Evolutionary conservation across 2,797 vertebrate species (phyloP).

Genomic region (Paramormyrops hopkinsi): DNA sequence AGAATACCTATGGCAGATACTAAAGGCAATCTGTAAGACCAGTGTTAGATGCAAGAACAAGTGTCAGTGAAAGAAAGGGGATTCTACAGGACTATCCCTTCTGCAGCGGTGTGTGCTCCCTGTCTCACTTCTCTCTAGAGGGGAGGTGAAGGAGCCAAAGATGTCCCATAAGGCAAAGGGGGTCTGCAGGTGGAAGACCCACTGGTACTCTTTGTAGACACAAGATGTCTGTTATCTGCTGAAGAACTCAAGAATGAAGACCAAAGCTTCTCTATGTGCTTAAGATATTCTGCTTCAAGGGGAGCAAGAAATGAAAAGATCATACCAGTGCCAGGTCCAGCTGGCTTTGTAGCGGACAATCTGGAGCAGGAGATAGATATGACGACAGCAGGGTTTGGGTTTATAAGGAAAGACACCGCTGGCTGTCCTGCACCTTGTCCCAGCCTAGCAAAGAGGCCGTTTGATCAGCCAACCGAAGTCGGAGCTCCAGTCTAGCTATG

Average conservation of each 20-base stretch:
- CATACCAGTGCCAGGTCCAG: background rate
- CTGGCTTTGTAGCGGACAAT: background rate
- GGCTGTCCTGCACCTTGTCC: background rate
- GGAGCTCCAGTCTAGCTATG: background rate
- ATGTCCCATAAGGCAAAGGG: background rate
- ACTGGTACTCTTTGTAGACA: background rate
- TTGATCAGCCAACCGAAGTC: background rate
- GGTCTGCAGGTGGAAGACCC: too few relatives aligned
- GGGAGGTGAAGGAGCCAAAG: background rate
- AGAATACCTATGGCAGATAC: background rate
- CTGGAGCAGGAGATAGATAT: background rate
- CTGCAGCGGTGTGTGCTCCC: background rate
- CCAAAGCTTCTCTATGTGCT: slow-evolving; percentile 6
- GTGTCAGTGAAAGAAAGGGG: background rate
- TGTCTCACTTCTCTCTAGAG: background rate
- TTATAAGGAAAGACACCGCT: background rate
- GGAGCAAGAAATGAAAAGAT: background rate
- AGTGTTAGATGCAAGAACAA: background rate
- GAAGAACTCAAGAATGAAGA: background rate
- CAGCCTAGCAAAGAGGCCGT: background rate
- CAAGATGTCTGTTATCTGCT: background rate
- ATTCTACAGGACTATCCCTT: background rate
- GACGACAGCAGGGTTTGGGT: background rate
- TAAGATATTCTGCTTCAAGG: slow-evolving; percentile 5
- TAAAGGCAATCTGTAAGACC: background rate